Conservation (phyloP, 2,888 invertebrate genomes). For the Acronicta psi region DNA sequence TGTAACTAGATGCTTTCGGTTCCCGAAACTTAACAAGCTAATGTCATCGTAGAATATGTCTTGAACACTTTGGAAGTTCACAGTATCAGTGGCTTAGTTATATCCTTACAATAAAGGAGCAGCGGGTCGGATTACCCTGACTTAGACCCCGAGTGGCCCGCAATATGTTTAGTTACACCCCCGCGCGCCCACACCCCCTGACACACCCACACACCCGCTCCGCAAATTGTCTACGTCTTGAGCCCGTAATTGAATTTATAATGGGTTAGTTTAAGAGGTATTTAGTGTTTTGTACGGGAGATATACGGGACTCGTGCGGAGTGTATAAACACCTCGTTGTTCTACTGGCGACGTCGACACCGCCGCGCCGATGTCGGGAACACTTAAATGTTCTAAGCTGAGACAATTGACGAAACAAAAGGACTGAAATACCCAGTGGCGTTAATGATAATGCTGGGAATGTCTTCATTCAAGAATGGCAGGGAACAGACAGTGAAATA, state of each 20-base stretch:
- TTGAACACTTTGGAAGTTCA: constrained; percentile 52
- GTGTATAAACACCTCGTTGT: constrained; percentile 49
- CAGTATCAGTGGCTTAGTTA: constrained; percentile 57
- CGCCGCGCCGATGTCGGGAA: constrained; percentile 7
- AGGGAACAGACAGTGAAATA: not conserved
- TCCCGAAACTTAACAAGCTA: constrained; percentile 14
- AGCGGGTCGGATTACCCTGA: constrained; percentile 74
- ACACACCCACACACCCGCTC: constrained; percentile 61
- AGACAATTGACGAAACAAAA: constrained; percentile 15
- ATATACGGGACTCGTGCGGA: constrained; percentile 48
- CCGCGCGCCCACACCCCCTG: constrained; percentile 34
- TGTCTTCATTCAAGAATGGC: not conserved
- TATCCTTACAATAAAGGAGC: constrained; percentile 74
- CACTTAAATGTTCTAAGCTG: constrained; percentile 1
- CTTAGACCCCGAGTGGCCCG: constrained; percentile 73
- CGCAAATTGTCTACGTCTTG: constrained; percentile 82
- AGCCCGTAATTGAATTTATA: constrained; percentile 87
- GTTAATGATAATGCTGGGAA: not conserved
- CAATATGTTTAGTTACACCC: constrained; percentile 77
- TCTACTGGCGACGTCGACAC: constrained; percentile 23
- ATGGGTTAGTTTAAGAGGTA: constrained; percentile 84
- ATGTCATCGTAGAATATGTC: constrained; percentile 37
- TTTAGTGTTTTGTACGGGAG: constrained; percentile 75
- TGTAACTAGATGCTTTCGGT: not conserved
- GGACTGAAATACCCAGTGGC: not conserved